phyloP scores from a whole-genome alignment of 35 echinoderm and acorn worm species.

The Stichopus chloronotus region DNA sequence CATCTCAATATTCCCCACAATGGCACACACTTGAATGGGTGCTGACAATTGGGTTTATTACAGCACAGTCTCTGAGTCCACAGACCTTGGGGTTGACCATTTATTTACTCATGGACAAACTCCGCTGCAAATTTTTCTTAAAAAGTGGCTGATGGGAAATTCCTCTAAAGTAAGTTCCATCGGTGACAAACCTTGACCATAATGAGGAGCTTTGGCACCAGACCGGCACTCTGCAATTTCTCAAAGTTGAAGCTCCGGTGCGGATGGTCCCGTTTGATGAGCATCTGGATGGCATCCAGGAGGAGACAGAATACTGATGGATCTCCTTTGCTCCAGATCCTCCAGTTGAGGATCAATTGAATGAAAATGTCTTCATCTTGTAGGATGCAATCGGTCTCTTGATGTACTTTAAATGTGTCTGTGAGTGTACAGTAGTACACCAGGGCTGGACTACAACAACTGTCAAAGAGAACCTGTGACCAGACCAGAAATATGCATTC shows the following conservation, averaged over 20 bases:
- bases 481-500: constrained; percentile 18
- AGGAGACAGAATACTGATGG: constrained; percentile 68
- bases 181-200: constrained; percentile 76
- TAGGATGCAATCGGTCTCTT: constrained; percentile 76
- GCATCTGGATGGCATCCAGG: constrained; percentile 62
- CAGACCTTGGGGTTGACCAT: no score
- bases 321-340: constrained; percentile 81
- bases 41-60: no score
- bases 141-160: no score
- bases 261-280: constrained; percentile 74
- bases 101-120: no score
- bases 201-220: constrained; percentile 76
- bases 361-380: constrained; percentile 76
- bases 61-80: no score
- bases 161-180: background rate
- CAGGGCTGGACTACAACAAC: constrained; percentile 78
- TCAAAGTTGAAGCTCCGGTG: constrained; percentile 77
- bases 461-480: constrained; percentile 85
- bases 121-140: no score
- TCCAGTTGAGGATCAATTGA: constrained; percentile 83
- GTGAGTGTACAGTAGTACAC: constrained; percentile 72
- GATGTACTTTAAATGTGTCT: constrained; percentile 74
- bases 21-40: no score
- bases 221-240: constrained; percentile 73
- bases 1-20: no score